Base-by-base conservation (phyloP, 2,888 invertebrate species). In the Plagodis pulveraria region DNA sequence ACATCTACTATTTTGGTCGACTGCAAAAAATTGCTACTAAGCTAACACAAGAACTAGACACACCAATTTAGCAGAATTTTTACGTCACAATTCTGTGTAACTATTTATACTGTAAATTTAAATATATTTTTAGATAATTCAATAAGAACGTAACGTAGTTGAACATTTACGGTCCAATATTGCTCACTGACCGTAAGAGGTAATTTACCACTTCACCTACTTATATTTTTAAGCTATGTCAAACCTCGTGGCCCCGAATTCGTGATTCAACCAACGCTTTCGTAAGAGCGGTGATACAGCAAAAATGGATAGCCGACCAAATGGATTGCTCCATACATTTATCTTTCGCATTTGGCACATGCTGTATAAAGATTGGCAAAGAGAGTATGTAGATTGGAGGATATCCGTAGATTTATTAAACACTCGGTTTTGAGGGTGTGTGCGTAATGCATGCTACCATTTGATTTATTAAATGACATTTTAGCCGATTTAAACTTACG, bases 331-430 rank as follows among this genome's bases (percentile, higher is more conserved):
- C 43, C 58, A 43, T 51, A 59, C 59, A 59, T 59, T 55, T 50
- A 50, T 59, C 59, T 59, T 51, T 47, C 50, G 38, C 38, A 51
- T 55, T 55, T 59, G 59, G 59, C 59, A 59, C 59, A 51, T 51
- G 55, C 55, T 59, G 59, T 59, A 55, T 50, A 54, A 49, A 50
- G 53, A 59, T 59, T 59, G 59, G 59, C 50, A 55, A 51, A 41
- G 50, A 44, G 45, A 51, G 55, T 55, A 59, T 59, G 54, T 54
- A 59, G 58, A 59, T 59, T 54, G 53, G 49, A 54, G 41, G 56
- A 57, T 59, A 59, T 54, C 46, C 22, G 12, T 22, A 50, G 50
- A 59, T 59, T 59, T 59, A 59, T 59, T 54, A 54, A 59, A 59
- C 58, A 54, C 54, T 53, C 54, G 50, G 45, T 54, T 41, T 34